Conservation (phyloP, 2,888 invertebrate genomes). For the Meghimatium bilineatum region DNA sequence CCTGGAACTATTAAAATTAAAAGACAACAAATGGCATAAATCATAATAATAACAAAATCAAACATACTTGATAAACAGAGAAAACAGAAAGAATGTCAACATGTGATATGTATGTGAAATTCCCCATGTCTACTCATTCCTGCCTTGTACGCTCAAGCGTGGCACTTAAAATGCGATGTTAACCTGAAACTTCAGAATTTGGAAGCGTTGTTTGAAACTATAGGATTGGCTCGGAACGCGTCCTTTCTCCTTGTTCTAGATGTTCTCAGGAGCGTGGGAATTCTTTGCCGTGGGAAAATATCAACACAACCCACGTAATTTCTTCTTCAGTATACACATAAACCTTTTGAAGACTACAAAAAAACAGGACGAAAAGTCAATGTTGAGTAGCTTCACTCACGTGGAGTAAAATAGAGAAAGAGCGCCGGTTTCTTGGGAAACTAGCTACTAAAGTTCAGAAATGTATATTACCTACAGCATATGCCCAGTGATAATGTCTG, state of each 20-base stretch:
- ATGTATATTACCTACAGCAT: conserved; percentile 11
- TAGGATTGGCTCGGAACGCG: conserved; percentile 4
- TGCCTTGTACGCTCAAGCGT: neutral
- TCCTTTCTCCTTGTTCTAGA: neutral
- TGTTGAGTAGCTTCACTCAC: neutral
- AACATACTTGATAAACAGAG: neutral
- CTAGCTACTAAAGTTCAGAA: conserved; percentile 25
- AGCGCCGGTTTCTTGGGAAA: conserved; percentile 4
- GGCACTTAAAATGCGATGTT: conserved; percentile 30
- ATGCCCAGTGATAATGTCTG: conserved; percentile 11
- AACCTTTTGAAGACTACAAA: conserved; percentile 29
- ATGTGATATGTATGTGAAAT: conserved; percentile 3
- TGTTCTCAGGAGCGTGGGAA: conserved; percentile 28
- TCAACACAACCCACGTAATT: conserved; percentile 17
- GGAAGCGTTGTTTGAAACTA: conserved; percentile 17
- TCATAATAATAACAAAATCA: neutral
- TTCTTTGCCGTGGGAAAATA: conserved; percentile 28
- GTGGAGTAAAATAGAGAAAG: conserved; percentile 5
- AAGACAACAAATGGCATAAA: neutral
- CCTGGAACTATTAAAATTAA: neutral
- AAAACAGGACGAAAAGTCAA: neutral
- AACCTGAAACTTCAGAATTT: conserved; percentile 25
- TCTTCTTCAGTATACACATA: conserved; percentile 30
- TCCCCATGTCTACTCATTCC: neutral
- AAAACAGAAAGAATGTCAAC: conserved; percentile 4